Evolutionary conservation across 2,888 invertebrate species (phyloP).

Genomic region (Gymnoscelis rufifasciata): DNA sequence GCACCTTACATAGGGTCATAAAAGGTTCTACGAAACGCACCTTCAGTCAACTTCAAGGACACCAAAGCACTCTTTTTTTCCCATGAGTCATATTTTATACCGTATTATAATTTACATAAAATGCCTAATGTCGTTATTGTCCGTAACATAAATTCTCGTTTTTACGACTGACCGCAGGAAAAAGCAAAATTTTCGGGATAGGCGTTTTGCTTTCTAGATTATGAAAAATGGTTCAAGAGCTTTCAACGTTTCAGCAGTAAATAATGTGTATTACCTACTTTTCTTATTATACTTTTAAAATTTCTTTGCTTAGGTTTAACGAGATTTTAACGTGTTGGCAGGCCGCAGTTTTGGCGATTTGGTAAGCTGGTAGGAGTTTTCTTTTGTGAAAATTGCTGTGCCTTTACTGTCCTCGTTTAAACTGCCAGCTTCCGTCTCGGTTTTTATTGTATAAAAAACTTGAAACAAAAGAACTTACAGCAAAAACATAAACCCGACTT

Average conservation of each 20-base stretch:
- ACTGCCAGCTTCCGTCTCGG: too few species aligned
- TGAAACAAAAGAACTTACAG: too few species aligned
- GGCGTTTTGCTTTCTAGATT: conserved; percentile 6
- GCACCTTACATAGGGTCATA: not conserved
- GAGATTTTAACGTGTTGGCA: too few species aligned
- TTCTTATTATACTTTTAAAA: not conserved
- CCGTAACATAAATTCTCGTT: conserved; percentile 54
- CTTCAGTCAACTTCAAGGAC: not conserved
- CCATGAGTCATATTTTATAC: conserved; percentile 40
- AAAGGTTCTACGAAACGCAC: not conserved
- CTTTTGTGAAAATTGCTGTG: too few species aligned
- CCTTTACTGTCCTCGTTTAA: too few species aligned
- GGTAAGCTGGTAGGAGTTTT: too few species aligned
- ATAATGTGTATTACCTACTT: not conserved
- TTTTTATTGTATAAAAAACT: too few species aligned
- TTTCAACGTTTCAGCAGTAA: conserved; percentile 4
- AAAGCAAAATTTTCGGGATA: conserved; percentile 29
- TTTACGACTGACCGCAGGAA: conserved; percentile 44
- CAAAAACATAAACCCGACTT: too few species aligned
- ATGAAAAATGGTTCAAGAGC: conserved; percentile 6
- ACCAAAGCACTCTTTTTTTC: conserved; percentile 47
- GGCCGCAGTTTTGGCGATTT: too few species aligned
- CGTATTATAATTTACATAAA: conserved; percentile 58
- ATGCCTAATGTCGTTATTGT: conserved; percentile 55
- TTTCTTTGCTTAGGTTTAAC: too few species aligned